Percentiles rank a stretch among this genome's conserved stretches.
These are phyloP conservation scores for Orthosia incerta DNA, from an alignment of 2,888 invertebrate genomes.

Conservation along the genomic window DNA sequence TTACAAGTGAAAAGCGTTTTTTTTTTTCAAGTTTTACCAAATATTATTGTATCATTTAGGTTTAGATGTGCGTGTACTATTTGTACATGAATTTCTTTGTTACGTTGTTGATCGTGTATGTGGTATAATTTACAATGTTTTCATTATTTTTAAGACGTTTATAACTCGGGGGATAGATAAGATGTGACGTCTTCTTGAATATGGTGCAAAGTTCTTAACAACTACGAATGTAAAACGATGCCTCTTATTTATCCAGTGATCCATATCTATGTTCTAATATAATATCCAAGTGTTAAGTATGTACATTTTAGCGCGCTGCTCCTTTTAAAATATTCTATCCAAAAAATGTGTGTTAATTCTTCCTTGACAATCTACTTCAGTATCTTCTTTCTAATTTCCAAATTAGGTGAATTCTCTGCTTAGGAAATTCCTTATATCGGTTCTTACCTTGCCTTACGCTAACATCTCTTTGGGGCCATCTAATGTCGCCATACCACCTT, in stretches of 20 bases:
- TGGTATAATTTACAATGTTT: conserved; percentile 18
- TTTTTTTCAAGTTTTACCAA: conserved; percentile 67
- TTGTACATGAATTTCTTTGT: conserved; percentile 39
- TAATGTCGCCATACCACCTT: background rate
- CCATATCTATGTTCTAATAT: conserved; percentile 30
- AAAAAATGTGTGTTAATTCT: background rate
- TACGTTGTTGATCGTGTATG: conserved; percentile 41
- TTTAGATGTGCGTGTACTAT: conserved; percentile 41
- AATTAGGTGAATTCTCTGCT: background rate
- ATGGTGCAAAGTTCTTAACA: background rate
- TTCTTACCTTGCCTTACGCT: background rate
- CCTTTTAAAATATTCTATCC: background rate
- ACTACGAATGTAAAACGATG: background rate
- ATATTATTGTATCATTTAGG: conserved; percentile 65
- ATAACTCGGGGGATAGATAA: conserved; percentile 12
- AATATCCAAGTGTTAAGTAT: conserved; percentile 17
- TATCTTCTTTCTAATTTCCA: background rate
- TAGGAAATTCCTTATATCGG: background rate
- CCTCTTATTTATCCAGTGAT: conserved; percentile 13
- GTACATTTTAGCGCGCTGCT: conserved; percentile 24
- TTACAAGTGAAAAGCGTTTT: conserved; percentile 49
- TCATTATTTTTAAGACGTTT: conserved; percentile 17
- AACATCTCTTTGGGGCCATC: background rate
- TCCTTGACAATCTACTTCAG: background rate
- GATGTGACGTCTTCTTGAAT: background rate